Percentiles rank a stretch among this genome's conserved stretches.
Conservation (phyloP, 2,888 invertebrate species). For the Perizoma flavofasciatum region DNA sequence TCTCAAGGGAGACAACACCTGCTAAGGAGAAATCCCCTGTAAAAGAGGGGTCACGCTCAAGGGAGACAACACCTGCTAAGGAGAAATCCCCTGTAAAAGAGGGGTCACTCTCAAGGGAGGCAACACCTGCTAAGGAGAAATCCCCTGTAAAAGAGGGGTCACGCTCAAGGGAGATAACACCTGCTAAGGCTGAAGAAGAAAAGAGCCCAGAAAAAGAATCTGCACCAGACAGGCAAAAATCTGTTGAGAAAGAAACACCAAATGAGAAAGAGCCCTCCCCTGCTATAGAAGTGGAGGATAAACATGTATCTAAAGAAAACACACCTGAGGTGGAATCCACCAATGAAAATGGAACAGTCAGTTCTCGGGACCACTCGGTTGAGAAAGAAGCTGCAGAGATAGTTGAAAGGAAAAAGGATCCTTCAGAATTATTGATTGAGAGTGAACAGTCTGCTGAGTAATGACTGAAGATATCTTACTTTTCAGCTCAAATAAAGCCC, state of each 20-base stretch:
- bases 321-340: conserved; percentile 61
- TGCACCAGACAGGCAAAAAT: conserved; percentile 46
- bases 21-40: conserved; percentile 47
- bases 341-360: conserved; percentile 71
- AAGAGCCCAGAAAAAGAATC: conserved; percentile 36
- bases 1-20: too few relatives aligned
- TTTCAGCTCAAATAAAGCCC: conserved; percentile 76
- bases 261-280: conserved; percentile 53
- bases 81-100: conserved; percentile 52
- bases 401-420: conserved; percentile 62
- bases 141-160: conserved; percentile 47
- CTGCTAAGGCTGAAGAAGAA: conserved; percentile 48
- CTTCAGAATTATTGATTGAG: conserved; percentile 72
- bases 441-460: conserved; percentile 74
- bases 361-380: conserved; percentile 73
- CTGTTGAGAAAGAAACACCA: conserved; percentile 52
- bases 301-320: conserved; percentile 60
- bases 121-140: conserved; percentile 52
- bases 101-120: conserved; percentile 44
- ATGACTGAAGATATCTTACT: conserved; percentile 60
- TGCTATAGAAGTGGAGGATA: conserved; percentile 55
- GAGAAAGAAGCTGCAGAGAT: conserved; percentile 60
- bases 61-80: conserved; percentile 52
- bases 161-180: conserved; percentile 50
- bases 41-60: conserved; percentile 46